Evolutionary conservation across 2,113 vertebrate species (phyloP).

Genomic region (Gorsachius goisagi): DNA sequence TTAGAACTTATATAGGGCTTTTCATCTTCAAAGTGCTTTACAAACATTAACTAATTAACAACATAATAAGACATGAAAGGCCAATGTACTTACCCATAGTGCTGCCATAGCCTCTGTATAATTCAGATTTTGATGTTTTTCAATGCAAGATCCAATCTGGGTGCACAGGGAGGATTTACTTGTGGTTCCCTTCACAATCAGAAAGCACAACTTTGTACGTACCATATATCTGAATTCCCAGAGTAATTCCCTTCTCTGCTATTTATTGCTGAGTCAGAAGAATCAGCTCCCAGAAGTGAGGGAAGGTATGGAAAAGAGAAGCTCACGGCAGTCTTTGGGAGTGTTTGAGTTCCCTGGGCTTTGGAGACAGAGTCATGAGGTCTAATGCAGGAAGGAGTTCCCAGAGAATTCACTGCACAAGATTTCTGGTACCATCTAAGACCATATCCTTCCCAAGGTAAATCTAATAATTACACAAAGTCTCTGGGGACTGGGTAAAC

Average conservation of each 20-base stretch:
- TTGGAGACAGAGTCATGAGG: not conserved
- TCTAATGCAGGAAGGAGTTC: not conserved
- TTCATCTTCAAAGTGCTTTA: slow-evolving; percentile 72
- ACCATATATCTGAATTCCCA: not conserved
- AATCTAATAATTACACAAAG: not conserved
- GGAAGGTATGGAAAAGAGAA: not conserved
- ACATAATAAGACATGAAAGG: slow-evolving; percentile 70
- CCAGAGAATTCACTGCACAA: not conserved
- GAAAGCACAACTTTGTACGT: not conserved
- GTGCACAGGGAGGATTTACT: not conserved
- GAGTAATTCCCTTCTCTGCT: not conserved
- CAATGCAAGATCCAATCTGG: slow-evolving; percentile 3
- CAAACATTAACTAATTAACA: slow-evolving; percentile 76
- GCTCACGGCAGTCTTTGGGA: not conserved
- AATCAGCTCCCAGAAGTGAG: not conserved
- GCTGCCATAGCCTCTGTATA: slow-evolving; percentile 30
- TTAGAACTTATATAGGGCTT: slow-evolving; percentile 68
- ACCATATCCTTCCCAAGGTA: not conserved
- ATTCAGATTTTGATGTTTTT: slow-evolving; percentile 57
- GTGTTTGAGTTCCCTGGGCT: not conserved
- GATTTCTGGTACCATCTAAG: not conserved
- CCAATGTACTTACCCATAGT: slow-evolving; percentile 38
- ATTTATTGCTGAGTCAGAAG: not conserved
- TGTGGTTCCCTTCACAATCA: not conserved
- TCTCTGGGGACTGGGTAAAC: not conserved